These are phyloP conservation scores for Heliconius melpomene DNA, from an alignment of 1,140 invertebrate species.

Conservation along the genomic window DNA sequence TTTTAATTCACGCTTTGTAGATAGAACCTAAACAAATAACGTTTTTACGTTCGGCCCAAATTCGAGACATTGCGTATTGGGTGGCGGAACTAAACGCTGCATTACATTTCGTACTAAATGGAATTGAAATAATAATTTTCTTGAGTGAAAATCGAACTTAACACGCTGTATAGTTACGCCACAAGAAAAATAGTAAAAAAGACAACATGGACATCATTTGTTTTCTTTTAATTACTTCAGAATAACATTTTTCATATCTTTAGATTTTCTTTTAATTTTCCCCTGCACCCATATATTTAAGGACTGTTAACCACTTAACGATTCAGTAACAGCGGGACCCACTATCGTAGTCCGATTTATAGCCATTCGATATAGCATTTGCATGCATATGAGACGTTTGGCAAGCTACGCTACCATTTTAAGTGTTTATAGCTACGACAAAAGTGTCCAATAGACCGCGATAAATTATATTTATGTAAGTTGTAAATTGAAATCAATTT, in stretches of 20 bases:
- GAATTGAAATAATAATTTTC: too few species aligned
- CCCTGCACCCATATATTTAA: not conserved
- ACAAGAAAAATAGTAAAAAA: not conserved
- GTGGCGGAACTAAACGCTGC: too few species aligned
- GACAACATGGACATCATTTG: not conserved
- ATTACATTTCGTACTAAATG: too few species aligned
- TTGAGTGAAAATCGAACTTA: too few species aligned
- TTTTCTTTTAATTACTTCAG: not conserved
- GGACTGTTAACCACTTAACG: not conserved
- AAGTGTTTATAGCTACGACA: conserved; percentile 8
- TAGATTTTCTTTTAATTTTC: too few species aligned
- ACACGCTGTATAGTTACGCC: too few species aligned
- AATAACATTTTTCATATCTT: too few species aligned
- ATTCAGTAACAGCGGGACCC: not conserved
- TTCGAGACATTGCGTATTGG: too few species aligned
- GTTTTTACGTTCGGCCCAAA: too few species aligned
- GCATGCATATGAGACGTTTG: conserved; percentile 14
- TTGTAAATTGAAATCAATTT: conserved; percentile 10
- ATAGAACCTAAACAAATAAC: too few species aligned
- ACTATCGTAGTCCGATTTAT: conserved; percentile 6
- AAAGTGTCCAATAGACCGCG: not conserved
- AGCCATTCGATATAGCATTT: conserved; percentile 5
- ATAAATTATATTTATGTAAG: conserved; percentile 10
- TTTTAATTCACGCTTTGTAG: too few species aligned
- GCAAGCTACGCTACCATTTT: not conserved